Percentiles rank a stretch among this genome's conserved stretches.
Conservation (phyloP, 2,888 invertebrate genomes). For the Eulithis prunata region DNA sequence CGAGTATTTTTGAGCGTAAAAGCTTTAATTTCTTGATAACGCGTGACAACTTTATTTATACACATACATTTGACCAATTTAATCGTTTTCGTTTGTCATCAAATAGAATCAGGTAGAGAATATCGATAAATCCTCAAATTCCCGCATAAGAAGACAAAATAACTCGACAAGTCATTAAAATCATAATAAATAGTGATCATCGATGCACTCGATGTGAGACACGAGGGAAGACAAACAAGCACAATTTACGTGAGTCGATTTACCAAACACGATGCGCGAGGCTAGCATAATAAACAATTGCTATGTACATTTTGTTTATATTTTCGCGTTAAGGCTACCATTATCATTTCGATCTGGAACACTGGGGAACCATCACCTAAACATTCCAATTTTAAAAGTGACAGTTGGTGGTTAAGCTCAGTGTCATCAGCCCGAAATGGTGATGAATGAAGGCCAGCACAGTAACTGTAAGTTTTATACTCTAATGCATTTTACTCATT, state of each 20-base stretch:
- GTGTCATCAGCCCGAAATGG: conserved; percentile 2
- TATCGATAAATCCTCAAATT: conserved; percentile 54
- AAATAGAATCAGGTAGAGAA: background rate
- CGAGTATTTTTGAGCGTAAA: conserved; percentile 8
- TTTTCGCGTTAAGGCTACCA: conserved; percentile 46
- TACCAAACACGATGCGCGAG: conserved; percentile 80
- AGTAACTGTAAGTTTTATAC: conserved; percentile 70
- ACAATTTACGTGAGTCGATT: conserved; percentile 77
- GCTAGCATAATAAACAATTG: conserved; percentile 70
- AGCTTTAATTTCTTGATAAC: conserved; percentile 9
- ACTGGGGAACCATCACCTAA: conserved; percentile 2
- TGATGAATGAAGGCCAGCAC: conserved; percentile 40
- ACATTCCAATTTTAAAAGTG: background rate
- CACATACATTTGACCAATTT: no score
- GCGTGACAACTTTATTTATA: background rate
- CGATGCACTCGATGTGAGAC: conserved; percentile 65
- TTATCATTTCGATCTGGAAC: conserved; percentile 26
- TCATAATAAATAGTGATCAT: conserved; percentile 70
- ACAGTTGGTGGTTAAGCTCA: background rate
- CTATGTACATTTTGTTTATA: conserved; percentile 67
- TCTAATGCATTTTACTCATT: conserved; percentile 83
- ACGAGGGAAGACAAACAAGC: conserved; percentile 67
- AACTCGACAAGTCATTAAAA: conserved; percentile 68
- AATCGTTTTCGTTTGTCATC: background rate
- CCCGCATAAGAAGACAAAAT: conserved; percentile 62